Evolutionary conservation across 2,797 vertebrate species (phyloP).

Genomic region (Esox masquinongy): DNA sequence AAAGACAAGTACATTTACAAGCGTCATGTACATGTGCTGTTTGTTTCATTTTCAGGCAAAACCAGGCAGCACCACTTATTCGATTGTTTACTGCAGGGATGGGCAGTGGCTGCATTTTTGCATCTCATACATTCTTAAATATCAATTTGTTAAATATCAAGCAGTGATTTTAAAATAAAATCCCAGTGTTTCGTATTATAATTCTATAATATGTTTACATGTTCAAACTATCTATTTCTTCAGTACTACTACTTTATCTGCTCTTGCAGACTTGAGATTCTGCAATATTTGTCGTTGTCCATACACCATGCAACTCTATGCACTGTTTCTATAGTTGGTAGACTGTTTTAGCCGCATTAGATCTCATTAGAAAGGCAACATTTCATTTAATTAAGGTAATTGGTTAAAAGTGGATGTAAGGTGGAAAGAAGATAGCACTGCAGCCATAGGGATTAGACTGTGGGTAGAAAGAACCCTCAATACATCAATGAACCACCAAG

Average conservation of each 20-base stretch:
- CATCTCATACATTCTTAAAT: too few relatives aligned
- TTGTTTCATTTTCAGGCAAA: background rate
- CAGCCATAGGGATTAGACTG: slow-evolving; percentile 10
- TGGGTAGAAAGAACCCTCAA: slow-evolving; percentile 32
- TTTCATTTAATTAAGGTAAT: background rate
- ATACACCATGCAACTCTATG: background rate
- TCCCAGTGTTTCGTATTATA: background rate
- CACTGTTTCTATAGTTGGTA: background rate
- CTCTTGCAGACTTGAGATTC: too few relatives aligned
- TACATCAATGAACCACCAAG: slow-evolving; percentile 33
- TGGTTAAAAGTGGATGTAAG: background rate
- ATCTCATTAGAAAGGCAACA: slow-evolving; percentile 6
- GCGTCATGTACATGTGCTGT: slow-evolving; percentile 28
- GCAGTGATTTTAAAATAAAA: background rate
- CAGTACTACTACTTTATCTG: too few relatives aligned
- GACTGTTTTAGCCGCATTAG: background rate
- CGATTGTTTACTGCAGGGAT: too few relatives aligned
- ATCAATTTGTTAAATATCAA: background rate
- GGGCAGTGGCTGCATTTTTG: too few relatives aligned
- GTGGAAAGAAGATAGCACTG: slow-evolving; percentile 2
- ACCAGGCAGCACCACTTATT: background rate
- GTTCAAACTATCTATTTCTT: too few relatives aligned
- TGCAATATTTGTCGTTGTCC: background rate
- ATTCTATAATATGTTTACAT: background rate
- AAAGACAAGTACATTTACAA: slow-evolving; percentile 5